Conservation (phyloP, 2,113 vertebrate species). For the Pelecanoides urinatrix region DNA sequence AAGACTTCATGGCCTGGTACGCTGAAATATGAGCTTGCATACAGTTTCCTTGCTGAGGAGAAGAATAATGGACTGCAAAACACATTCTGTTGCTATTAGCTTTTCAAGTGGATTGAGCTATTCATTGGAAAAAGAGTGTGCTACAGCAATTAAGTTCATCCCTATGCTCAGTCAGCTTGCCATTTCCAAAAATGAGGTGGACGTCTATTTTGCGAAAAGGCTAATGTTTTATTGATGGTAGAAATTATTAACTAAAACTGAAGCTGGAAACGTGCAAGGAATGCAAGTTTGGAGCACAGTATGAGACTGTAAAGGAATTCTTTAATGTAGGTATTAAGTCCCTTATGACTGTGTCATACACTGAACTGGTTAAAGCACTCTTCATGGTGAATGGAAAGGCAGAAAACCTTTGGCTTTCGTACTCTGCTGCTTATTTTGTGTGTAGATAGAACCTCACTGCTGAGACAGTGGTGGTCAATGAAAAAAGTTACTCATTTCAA, state of each 20-base stretch:
- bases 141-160: constrained; percentile 44
- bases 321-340: neutral
- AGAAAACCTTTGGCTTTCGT: neutral
- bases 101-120: constrained; percentile 62
- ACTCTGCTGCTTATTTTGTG: neutral
- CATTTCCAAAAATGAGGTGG: constrained; percentile 36
- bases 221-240: constrained; percentile 17
- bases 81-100: constrained; percentile 45
- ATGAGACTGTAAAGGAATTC: neutral
- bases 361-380: neutral
- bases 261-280: neutral
- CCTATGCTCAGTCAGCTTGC: neutral
- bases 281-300: neutral
- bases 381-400: neutral
- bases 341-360: neutral
- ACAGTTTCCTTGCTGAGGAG: constrained; percentile 47
- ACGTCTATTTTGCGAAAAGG: neutral
- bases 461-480: neutral
- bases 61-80: constrained; percentile 60
- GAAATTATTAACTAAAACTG: constrained; percentile 31
- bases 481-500: neutral
- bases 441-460: neutral
- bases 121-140: constrained; percentile 32
- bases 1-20: constrained; percentile 38
- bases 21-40: constrained; percentile 43